Evolutionary conservation across 2,888 invertebrate genomes (phyloP), one percentile per base, ranked within the genome.

Genomic region (Blastobasis lacticolella): DNA sequence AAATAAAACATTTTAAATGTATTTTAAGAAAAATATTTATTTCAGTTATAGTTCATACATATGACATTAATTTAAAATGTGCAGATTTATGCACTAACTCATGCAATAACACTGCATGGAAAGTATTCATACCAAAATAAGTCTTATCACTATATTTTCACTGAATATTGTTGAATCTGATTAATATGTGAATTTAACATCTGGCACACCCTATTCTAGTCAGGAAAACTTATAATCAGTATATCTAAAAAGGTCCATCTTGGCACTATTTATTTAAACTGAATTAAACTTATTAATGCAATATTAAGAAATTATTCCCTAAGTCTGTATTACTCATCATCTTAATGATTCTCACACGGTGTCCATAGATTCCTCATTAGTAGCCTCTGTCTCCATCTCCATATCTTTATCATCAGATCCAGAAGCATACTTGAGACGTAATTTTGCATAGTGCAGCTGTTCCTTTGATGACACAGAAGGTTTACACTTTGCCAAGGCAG

Each of bases 391-490:
- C 73, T 92, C 92, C 70, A 90, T 90, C 61, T 90, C 90, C 75
- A 90, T 90, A 41, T 85, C 82, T 54, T 82, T 84, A 40, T 87
- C 81, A 51, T 84, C 88, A 37, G 76, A 75, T 40, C 89, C 88
- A 0, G 90, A 89, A 1, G 90, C 89, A 72, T 94, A 94, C 57
- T 93, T 90, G 60, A 91, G 83, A 66, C 92, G 90, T 66, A 95
- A 77, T 66, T 92, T 92, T 58, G 94, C 93, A 68, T 96, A 96
- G 66, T 94, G 92, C 66, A 91, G 90, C 60, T 92, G 92, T 69
- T 96, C 96, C 90, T 94, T 92, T 46, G 91, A 87, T 23, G 93
- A 92, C 10, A 98, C 96, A 0, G 98, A 98, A 9, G 98, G 97
- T 67, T 93, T 92, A 55, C 97, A 92, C 80, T 94, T 94, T 8